These are phyloP conservation scores for Zaprionus bogoriensis DNA, from an alignment of 2,888 invertebrate species.

Conservation along the genomic window DNA sequence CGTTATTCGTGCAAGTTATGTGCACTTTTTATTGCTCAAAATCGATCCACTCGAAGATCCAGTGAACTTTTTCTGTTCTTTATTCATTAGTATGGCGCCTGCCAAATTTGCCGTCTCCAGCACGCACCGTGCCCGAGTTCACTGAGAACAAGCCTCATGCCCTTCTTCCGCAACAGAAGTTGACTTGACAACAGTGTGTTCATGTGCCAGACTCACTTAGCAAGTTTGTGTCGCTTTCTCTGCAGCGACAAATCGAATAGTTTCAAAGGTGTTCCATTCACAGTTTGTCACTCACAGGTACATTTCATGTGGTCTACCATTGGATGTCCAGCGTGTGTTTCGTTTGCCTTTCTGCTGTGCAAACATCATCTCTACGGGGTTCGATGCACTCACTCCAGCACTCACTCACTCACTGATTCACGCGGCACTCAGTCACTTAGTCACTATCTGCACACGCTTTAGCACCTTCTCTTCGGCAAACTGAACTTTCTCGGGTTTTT, in stretches of 20 bases:
- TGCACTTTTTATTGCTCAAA: neutral
- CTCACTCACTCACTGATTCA: constrained; percentile 1
- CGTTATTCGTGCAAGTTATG: neutral
- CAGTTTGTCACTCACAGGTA: constrained; percentile 1
- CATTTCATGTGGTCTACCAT: constrained; percentile 3
- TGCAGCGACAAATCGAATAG: constrained; percentile 1
- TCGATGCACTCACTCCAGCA: constrained; percentile 18
- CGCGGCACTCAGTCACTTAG: neutral
- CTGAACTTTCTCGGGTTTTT: constrained; percentile 60
- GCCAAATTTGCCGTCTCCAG: neutral
- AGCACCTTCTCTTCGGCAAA: constrained; percentile 59
- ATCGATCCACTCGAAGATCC: too few relatives aligned
- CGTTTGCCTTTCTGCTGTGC: constrained; percentile 5
- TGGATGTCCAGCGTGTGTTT: constrained; percentile 6
- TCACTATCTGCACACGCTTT: constrained; percentile 19
- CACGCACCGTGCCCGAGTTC: neutral
- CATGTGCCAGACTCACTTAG: neutral
- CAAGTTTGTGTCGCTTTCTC: neutral
- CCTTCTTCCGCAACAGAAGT: neutral
- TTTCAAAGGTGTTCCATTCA: constrained; percentile 18
- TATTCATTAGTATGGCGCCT: neutral
- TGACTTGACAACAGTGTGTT: neutral
- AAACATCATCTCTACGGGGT: constrained; percentile 11
- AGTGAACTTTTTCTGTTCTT: neutral
- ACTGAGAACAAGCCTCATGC: neutral